A percentile compares a stretch with the other conserved stretches of the same genome.
phyloP scores from a whole-genome alignment of 2,888 invertebrate genomes.

The Oscheius sp. region DNA sequence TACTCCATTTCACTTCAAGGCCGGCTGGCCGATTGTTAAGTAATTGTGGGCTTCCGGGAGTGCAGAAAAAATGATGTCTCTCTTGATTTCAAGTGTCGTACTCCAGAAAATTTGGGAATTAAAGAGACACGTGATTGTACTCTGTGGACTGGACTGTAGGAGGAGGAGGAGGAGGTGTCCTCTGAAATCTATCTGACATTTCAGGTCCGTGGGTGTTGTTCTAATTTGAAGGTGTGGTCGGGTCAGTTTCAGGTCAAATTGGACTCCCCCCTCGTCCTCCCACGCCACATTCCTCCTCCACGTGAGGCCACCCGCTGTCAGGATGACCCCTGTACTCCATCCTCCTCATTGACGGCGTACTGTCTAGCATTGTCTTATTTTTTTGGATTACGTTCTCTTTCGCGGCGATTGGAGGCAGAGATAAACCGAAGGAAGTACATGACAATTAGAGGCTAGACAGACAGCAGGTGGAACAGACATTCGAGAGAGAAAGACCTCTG shows the following conservation, averaged over 20 bases:
- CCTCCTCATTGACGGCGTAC: too few species aligned
- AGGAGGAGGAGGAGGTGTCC: neutral
- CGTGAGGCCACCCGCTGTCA: conserved; percentile 20
- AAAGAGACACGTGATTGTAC: neutral
- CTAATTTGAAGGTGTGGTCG: neutral
- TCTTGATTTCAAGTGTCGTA: too few species aligned
- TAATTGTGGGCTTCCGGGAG: conserved; percentile 25
- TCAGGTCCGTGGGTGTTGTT: too few species aligned
- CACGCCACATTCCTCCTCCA: conserved; percentile 16
- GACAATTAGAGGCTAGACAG: neutral
- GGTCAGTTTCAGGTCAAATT: conserved; percentile 6
- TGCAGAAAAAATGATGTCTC: neutral
- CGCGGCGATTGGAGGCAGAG: conserved; percentile 21
- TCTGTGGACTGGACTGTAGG: too few species aligned
- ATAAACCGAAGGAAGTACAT: conserved; percentile 16
- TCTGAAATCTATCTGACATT: neutral
- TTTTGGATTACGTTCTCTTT: conserved; percentile 7
- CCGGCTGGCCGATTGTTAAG: neutral
- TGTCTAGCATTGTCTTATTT: neutral
- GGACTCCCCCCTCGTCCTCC: conserved; percentile 5
- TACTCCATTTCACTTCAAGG: too few species aligned
- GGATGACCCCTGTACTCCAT: neutral
- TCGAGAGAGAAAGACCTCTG: neutral
- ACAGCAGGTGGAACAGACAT: conserved; percentile 4
- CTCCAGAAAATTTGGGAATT: neutral